Conservation (phyloP, 2,888 invertebrate genomes). For the Eugnorisma glareosa region DNA sequence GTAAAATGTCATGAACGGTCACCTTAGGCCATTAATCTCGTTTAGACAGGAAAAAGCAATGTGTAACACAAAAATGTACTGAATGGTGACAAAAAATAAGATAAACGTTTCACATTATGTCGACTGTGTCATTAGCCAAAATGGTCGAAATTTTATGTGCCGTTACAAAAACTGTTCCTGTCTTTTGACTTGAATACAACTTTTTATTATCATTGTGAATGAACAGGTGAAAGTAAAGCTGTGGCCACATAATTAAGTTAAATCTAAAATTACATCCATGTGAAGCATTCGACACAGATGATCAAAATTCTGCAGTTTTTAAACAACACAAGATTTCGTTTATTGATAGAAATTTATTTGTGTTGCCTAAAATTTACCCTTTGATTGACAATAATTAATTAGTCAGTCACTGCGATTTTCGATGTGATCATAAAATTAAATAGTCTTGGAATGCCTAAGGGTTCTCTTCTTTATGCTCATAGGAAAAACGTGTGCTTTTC, state of each 20-base stretch:
- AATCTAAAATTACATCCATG: neutral
- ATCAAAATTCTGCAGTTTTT: neutral
- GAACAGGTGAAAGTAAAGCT: constrained; percentile 63
- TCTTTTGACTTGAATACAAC: constrained; percentile 56
- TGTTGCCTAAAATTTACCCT: neutral
- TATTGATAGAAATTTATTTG: neutral
- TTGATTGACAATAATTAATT: neutral
- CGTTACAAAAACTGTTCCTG: constrained; percentile 73
- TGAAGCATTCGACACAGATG: constrained; percentile 3
- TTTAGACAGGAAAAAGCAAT: constrained; percentile 61
- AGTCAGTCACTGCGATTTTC: neutral
- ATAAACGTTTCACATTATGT: constrained; percentile 65
- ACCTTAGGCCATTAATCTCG: constrained; percentile 53
- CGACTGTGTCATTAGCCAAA: constrained; percentile 70
- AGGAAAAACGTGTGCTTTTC: neutral
- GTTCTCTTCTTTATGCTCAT: constrained; percentile 4
- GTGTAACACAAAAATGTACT: constrained; percentile 58
- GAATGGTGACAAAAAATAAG: constrained; percentile 64
- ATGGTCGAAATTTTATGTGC: constrained; percentile 70
- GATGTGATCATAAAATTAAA: neutral
- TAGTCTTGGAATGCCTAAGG: constrained; percentile 4
- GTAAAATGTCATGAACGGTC: constrained; percentile 39
- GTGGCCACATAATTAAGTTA: constrained; percentile 32
- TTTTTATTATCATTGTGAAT: constrained; percentile 58
- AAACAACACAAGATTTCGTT: too few species aligned